These are phyloP conservation scores for Spilosoma lubricipeda DNA, from an alignment of 2,888 invertebrate species.

Conservation along the genomic window DNA sequence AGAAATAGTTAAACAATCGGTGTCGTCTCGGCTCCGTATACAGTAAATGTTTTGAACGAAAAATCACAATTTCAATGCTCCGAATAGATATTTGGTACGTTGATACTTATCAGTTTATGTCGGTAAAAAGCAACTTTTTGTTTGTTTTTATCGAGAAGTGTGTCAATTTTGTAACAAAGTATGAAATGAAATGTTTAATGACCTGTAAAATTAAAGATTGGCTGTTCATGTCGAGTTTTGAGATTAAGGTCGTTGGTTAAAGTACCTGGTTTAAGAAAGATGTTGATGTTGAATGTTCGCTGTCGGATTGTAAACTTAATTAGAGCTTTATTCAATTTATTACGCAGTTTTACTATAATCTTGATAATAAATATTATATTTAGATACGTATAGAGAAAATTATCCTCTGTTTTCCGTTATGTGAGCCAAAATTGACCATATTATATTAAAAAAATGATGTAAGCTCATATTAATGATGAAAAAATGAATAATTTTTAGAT, in stretches of 20 bases:
- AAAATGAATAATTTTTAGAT: background rate
- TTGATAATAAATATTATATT: conserved; percentile 15
- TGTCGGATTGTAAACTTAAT: conserved; percentile 31
- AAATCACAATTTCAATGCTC: conserved; percentile 51
- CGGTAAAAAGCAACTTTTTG: conserved; percentile 28
- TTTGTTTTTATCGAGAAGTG: conserved; percentile 42
- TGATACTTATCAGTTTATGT: conserved; percentile 52
- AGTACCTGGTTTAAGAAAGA: background rate
- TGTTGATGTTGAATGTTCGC: conserved; percentile 1
- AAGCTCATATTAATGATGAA: background rate
- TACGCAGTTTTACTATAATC: conserved; percentile 13
- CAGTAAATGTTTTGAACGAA: conserved; percentile 31
- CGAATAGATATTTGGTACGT: conserved; percentile 56
- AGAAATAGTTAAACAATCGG: background rate
- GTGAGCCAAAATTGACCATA: background rate
- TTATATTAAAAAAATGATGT: background rate
- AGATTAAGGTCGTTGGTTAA: conserved; percentile 36
- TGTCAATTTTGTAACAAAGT: conserved; percentile 40
- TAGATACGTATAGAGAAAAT: conserved; percentile 21
- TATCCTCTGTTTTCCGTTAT: conserved; percentile 9
- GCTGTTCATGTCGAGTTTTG: conserved; percentile 22
- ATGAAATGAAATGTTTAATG: conserved; percentile 33
- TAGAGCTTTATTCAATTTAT: conserved; percentile 10
- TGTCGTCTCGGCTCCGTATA: background rate
- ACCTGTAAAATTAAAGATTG: conserved; percentile 43